Conservation (phyloP, 2,113 vertebrate genomes). For the Calidris pugnax region DNA sequence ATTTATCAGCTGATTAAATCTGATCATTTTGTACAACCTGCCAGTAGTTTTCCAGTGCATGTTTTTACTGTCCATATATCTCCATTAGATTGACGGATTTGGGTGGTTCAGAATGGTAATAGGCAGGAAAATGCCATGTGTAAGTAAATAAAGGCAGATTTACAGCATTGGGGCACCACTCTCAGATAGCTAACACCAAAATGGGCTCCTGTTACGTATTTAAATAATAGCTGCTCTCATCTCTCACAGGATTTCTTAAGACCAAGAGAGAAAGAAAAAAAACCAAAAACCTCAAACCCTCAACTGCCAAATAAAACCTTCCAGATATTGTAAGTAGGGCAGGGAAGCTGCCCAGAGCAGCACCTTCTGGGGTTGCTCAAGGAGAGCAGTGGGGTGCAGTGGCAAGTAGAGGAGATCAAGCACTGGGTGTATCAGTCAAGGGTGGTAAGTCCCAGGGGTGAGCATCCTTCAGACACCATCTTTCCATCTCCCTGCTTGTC, state of each 20-base stretch:
- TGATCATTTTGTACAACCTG: slow-evolving; percentile 17
- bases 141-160: slow-evolving; percentile 37
- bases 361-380: background rate
- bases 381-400: rapidly evolving
- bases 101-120: background rate
- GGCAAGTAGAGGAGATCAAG: background rate
- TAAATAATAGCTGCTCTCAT: background rate
- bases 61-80: slow-evolving; percentile 26
- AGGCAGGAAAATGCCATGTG: background rate
- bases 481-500: background rate
- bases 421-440: background rate
- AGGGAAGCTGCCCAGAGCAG: background rate
- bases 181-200: background rate
- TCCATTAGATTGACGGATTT: slow-evolving; percentile 41
- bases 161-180: background rate
- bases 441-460: background rate
- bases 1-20: slow-evolving; percentile 67
- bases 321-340: background rate
- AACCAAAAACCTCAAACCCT: rapidly evolving
- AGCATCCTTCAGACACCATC: background rate
- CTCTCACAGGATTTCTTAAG: background rate
- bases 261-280: background rate
- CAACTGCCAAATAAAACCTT: background rate
- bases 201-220: background rate
- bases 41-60: slow-evolving; percentile 6